Base-by-base conservation (phyloP, 2,888 invertebrate species). In the Himalopsyche japonica region DNA sequence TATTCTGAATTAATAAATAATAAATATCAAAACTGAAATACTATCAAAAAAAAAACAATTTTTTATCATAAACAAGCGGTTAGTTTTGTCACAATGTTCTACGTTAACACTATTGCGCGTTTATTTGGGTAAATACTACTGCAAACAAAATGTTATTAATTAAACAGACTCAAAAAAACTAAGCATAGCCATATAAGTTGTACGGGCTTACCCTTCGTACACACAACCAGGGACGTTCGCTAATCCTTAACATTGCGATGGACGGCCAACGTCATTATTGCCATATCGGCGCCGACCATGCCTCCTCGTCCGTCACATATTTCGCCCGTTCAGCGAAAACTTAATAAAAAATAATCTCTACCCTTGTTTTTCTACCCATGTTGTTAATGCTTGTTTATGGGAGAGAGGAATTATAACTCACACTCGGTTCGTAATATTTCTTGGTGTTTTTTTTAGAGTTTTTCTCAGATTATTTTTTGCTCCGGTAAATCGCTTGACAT, bases 231-330 rank as follows among this genome's bases (percentile, higher is more conserved):
- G 57, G 57, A n/a, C n/a, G 20, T 15, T 15, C 81, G 47, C 32
- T 81, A 81, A 81, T 76, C 81, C 76, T 7, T n/a, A 47, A 12
- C 47, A 57, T 37, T 48, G 47, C 64, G 64, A 64, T 81, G 81
- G 76, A 81, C 76, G 47, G 64, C 48, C 20, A n/a, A 48, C 34
- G 76, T 70, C 82, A 78, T 82, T 82, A 82, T 64, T 57, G 79
- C 76, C 82, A 43, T 82, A 82, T 82, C 82, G 82, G 48, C 79
- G 64, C 47, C 70, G 70, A 79, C 70, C 82, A 82, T 70, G 79
- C 82, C 34, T 27, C 20, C 64, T 32, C 32, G 76, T 34, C 76
- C 76, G 34, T 30, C 76, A 32, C 32, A 76, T 57, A 20, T 57
- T 57, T 20, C 57, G 57, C 57, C 20, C 24, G 57, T 57, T 57